A percentile compares a stretch with the other conserved stretches of the same genome.
Conservation (phyloP, 2,888 invertebrate species). For the Cistogaster globosa region DNA sequence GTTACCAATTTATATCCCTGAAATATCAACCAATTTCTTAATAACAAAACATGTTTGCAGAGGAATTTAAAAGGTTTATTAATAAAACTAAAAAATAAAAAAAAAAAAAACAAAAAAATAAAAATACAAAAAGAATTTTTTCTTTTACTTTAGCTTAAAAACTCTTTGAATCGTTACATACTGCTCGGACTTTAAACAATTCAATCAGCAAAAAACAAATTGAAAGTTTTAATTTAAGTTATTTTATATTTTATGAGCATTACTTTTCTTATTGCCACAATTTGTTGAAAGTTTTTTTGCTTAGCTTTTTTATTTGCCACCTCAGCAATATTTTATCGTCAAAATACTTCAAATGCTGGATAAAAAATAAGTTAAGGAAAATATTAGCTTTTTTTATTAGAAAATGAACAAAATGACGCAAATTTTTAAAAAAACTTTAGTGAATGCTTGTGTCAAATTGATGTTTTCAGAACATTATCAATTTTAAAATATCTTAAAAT, state of each 20-base stretch:
- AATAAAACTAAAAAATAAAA: slow-evolving; percentile 56
- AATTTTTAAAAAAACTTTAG: background rate
- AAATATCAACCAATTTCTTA: slow-evolving; percentile 44
- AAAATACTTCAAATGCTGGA: slow-evolving; percentile 52
- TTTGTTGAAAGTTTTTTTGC: slow-evolving; percentile 35
- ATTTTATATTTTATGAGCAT: slow-evolving; percentile 52
- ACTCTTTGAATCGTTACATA: background rate
- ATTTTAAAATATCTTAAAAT: no score
- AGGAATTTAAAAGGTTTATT: slow-evolving; percentile 71
- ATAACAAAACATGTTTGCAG: slow-evolving; percentile 63
- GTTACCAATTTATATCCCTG: slow-evolving; percentile 27
- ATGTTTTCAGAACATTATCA: no score
- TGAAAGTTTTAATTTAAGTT: slow-evolving; percentile 51
- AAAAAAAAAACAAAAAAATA: no score
- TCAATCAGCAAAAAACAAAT: slow-evolving; percentile 23
- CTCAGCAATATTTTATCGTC: slow-evolving; percentile 73
- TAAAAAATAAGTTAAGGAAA: slow-evolving; percentile 28
- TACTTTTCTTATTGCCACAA: slow-evolving; percentile 48
- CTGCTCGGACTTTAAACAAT: slow-evolving; percentile 8
- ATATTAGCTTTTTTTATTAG: background rate
- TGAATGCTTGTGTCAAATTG: background rate
- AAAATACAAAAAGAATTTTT: slow-evolving; percentile 31
- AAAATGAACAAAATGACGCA: background rate
- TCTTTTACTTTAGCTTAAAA: background rate
- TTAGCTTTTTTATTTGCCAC: slow-evolving; percentile 63